Conservation (phyloP, 2,888 invertebrate species). For the Polyommatus iphigenia region DNA sequence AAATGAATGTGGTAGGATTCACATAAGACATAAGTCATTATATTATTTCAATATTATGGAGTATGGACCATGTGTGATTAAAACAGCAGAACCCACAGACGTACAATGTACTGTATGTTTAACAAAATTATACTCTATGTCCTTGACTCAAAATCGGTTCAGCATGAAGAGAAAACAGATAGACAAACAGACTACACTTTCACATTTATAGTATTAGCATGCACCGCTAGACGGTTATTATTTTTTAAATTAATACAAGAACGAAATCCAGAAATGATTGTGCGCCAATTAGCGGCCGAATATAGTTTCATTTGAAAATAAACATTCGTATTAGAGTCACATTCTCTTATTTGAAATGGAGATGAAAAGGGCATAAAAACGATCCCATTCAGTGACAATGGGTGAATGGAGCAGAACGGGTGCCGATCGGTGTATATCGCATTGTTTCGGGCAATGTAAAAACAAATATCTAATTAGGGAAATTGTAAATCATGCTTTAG, state of each 20-base stretch:
- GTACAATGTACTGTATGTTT: too few relatives aligned
- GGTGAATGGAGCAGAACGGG: slow-evolving; percentile 38
- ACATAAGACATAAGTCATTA: neutral
- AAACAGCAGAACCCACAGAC: too few relatives aligned
- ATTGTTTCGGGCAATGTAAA: slow-evolving; percentile 43
- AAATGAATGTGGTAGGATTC: slow-evolving; percentile 3
- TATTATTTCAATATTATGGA: slow-evolving; percentile 44
- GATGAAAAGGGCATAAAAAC: slow-evolving; percentile 40
- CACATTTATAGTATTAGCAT: too few relatives aligned
- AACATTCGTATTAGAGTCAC: slow-evolving; percentile 43
- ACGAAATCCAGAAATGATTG: slow-evolving; percentile 42
- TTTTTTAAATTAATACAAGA: slow-evolving; percentile 17
- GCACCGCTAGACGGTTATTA: slow-evolving; percentile 40
- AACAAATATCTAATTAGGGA: slow-evolving; percentile 51
- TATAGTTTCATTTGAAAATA: slow-evolving; percentile 41
- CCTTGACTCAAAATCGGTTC: too few relatives aligned
- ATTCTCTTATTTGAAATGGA: slow-evolving; percentile 46
- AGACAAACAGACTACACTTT: too few relatives aligned
- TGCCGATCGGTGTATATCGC: slow-evolving; percentile 39
- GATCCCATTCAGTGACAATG: slow-evolving; percentile 42
- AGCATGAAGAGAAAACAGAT: too few relatives aligned
- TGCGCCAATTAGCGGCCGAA: slow-evolving; percentile 43
- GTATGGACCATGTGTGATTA: neutral
- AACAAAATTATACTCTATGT: too few relatives aligned
- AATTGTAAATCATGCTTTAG: slow-evolving; percentile 46